Evolutionary conservation across 37 sponge, comb jelly and placozoan species (phyloP), one percentile per base, ranked within the genome.

Genomic region (Crambe crambe): DNA sequence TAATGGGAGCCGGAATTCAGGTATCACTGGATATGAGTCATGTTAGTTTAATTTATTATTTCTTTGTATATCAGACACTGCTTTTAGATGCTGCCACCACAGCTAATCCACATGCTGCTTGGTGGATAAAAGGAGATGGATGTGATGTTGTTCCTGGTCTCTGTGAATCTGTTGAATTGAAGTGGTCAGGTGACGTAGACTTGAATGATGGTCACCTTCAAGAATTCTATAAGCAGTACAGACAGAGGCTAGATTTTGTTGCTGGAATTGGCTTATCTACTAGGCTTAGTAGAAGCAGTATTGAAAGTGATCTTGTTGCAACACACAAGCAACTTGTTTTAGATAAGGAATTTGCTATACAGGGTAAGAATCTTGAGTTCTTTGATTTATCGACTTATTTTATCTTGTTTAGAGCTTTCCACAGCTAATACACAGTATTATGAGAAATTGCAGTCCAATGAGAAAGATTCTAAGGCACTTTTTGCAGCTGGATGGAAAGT

Each of bases 401-500:
- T 6, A 4, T 8, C 23, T 10, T 69, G 40, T 37, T 36, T 69
- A 72, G 73, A 72, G 56, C 56, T 42, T 47, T 26, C n/a, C 8
- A 25, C 5, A 27, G 73, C 73, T 23, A 25, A 72, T 17, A 10
- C 20, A 26, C 10, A 72, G 3, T 72, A 72, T n/a, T 22, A 23
- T 26, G 29, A 72, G 27, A 72, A 44, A 44, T 10, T 72, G 25
- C 9, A 72, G 56, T 15, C 51, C 29, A n/a, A 10, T 27, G 27
- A 72, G 15, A 72, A 25, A 10, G 25, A 42, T 8, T 3, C 8
- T 44, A 72, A 42, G 30, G 25, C 73, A 47, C 10, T 72, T 12
- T 72, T 72, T 44, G 73, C 42, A 9, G 73, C 73, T 72, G 76
- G 40, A 3, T 75, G 76, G 76, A 59, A 75, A 20, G 76, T 75